These are phyloP conservation scores for Characodon lateralis DNA, from an alignment of 2,797 vertebrate genomes.

Conservation along the genomic window DNA sequence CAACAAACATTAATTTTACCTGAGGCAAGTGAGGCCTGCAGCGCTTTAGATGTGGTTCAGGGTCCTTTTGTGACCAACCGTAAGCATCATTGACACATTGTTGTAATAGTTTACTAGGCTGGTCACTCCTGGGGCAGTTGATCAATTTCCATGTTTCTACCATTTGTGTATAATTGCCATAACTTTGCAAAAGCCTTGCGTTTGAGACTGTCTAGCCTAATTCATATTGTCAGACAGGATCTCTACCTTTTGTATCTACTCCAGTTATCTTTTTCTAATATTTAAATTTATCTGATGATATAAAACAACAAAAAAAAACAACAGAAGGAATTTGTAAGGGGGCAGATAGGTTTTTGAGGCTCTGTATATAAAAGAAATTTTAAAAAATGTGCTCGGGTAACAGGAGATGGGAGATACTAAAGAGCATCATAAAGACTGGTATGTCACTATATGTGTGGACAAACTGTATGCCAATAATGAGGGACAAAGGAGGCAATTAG, in stretches of 20 bases:
- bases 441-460: conserved; percentile 64
- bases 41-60: not conserved
- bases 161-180: not conserved
- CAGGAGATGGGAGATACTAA: conserved; percentile 22
- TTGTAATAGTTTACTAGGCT: not conserved
- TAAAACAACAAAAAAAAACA: no score
- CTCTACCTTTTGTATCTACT: not conserved
- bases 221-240: not conserved
- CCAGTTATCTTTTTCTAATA: not conserved
- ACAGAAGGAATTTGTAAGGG: no score
- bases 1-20: not conserved
- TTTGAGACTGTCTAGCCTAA: not conserved
- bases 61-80: not conserved
- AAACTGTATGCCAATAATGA: conserved; percentile 64
- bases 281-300: not conserved
- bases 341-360: not conserved
- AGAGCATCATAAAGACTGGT: conserved; percentile 35
- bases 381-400: not conserved
- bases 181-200: not conserved
- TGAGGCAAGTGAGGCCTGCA: not conserved
- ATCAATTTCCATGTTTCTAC: not conserved
- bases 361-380: conserved; percentile 12
- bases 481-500: conserved; percentile 77
- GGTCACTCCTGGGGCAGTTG: not conserved
- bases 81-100: not conserved